Conservation (phyloP, 2,797 vertebrate species). For the Nyctibius grandis region DNA sequence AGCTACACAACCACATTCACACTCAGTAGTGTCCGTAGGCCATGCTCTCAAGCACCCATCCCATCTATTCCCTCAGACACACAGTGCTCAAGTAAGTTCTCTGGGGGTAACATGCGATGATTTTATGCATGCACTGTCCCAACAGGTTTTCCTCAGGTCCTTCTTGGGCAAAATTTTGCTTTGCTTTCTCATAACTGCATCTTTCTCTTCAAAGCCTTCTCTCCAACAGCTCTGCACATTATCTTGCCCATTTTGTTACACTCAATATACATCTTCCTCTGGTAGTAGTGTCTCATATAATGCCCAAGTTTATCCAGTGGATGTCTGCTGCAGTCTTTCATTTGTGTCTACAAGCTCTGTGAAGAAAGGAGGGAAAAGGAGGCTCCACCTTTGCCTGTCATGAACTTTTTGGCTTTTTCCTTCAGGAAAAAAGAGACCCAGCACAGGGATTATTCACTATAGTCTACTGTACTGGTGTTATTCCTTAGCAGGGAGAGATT, state of each 20-base stretch:
- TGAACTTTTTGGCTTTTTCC: background rate
- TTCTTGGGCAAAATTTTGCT: background rate
- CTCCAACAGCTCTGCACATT: background rate
- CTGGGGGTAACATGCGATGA: background rate
- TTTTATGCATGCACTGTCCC: background rate
- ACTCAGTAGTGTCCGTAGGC: background rate
- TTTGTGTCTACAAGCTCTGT: background rate
- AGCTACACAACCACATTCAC: background rate
- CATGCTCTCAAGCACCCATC: background rate
- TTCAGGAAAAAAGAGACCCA: background rate
- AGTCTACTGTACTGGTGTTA: background rate
- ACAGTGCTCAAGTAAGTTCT: background rate
- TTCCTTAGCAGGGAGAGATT: background rate
- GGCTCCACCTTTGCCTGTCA: background rate
- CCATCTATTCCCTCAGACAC: background rate
- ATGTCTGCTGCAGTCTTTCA: background rate
- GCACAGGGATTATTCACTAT: background rate
- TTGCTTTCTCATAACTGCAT: background rate
- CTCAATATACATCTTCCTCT: background rate
- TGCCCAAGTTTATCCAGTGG: background rate
- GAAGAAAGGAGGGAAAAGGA: background rate
- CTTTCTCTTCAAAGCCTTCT: background rate
- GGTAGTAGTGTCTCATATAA: background rate
- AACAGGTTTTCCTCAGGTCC: background rate
- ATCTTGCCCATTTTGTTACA: background rate